Evolutionary conservation across 2,113 vertebrate genomes (phyloP), one percentile per base, ranked within the genome.

Genomic region (Dinomys branickii): DNA sequence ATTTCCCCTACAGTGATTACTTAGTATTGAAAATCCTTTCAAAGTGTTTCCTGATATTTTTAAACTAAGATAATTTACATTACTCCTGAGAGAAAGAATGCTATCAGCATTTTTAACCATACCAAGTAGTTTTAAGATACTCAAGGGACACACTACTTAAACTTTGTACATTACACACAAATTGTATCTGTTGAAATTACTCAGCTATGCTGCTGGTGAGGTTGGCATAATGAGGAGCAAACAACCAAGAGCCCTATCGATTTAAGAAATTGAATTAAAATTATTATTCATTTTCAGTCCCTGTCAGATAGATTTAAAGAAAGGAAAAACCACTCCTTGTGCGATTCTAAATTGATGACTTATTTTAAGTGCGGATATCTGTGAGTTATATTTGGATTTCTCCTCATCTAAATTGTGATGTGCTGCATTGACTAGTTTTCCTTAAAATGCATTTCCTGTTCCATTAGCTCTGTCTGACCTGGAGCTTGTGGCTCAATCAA

Each of bases 381-480:
- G 52, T 56, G 73, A 10, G 2, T 59, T 90, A 80, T 38, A 69
- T 16, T 50, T 38, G 6, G 9, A 35, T 59, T 33, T 44, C 3
- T 59, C 16, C 19, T 54, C 8, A 78, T 75, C 8, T 65, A 28
- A 26, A 61, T 0, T 77, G 5, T 80, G n/a, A 24, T 85, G 33
- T 78, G 85, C 5, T 35, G 13, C 13, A 75, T 16, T 61, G 1
- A 69, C 20, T 52, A n/a, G 17, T 3, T 44, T 59, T 38, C 52
- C 1, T 11, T 88, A 28, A 93, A 75, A 44, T 78, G 1, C 6
- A 19, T 52, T 94, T 90, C 4, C 5, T 94, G 17, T 87, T 52
- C 11, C 65, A 77, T 85, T 63, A 97, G 97, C 59, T 59, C 41
- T 97, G 10, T 80, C 91, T 83, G 94, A 97, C 22, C 0, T 67